Evolutionary conservation across 2,797 vertebrate species (phyloP), one percentile per base, ranked within the genome.

Genomic region (Paguma larvata): DNA sequence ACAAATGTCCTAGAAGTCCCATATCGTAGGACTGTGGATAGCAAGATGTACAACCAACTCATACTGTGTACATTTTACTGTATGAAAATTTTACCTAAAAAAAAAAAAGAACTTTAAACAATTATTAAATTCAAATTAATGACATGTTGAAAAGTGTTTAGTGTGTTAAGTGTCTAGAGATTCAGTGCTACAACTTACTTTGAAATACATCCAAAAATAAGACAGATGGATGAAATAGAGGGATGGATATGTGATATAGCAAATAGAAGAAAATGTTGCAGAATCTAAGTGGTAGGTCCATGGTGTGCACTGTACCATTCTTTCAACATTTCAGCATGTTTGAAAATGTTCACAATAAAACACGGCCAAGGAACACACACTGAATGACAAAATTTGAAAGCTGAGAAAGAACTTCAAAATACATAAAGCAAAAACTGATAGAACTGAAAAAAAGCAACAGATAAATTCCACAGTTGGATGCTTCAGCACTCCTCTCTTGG

Each of bases 381-480:
- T 73, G n/a, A 80, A 91, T 80, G 53, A 79, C 2, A 80, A 73
- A 86, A 86, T 86, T 51, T 72, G 73, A 95, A 75, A 86, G 15
- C 65, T 86, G 51, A 72, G 51, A 85, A 79, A 80, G 34, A 62
- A 77, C 32, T 48, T 41, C 48, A 59, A 85, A 59, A 75, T 65
- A 94, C 44, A 73, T 51, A 2, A 67, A 90, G 48, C 38, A 67
- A 90, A 34, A 87, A 84, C 3, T 78, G 32, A 72, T 2, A 91
- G 51, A 70, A 80, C 2, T 91, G 9, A 82, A 91, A 65, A 56
- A 32, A 32, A 67, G 46, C 77, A 72, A 85, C 44, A 70, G 51
- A 79, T 72, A 90, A 90, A 90, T 46, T 65, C 46, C 84, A 84
- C 0, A 48, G 68, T 0, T 34, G 41, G 83, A 62, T 6, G 25